Percentiles rank a stretch among this genome's conserved stretches.
phyloP scores from a whole-genome alignment of 2,888 invertebrate species.

The Idaea aversata region DNA sequence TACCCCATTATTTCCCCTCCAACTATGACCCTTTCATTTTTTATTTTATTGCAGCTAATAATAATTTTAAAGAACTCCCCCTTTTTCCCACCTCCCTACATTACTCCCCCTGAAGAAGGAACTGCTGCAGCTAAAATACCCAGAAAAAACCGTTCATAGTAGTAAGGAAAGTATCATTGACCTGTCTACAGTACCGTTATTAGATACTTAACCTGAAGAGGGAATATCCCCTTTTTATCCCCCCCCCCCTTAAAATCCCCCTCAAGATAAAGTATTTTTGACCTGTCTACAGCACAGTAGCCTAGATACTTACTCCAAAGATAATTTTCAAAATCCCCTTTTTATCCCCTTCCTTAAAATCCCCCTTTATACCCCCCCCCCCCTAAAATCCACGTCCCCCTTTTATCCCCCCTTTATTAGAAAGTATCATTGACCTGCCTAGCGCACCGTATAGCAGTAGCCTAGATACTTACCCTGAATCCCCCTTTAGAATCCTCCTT shows the following conservation, averaged over 20 bases:
- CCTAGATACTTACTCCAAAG: not conserved
- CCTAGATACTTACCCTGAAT: slow-evolving; percentile 39
- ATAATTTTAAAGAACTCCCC: too few species aligned
- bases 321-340: not conserved
- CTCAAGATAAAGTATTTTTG: not conserved
- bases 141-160: too few species aligned
- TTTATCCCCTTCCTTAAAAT: not conserved
- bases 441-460: slow-evolving; percentile 95
- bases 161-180: too few species aligned
- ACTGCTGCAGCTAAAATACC: too few species aligned
- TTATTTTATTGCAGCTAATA: too few species aligned
- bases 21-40: too few species aligned
- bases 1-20: too few species aligned
- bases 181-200: too few species aligned
- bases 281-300: not conserved
- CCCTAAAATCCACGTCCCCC: not conserved
- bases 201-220: too few species aligned
- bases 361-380: not conserved
- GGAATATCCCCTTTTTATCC: not conserved
- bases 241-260: not conserved
- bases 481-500: not conserved
- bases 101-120: too few species aligned
- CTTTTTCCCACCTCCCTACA: too few species aligned
- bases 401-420: slow-evolving; percentile 49
- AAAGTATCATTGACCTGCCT: slow-evolving; percentile 91